These are phyloP conservation scores for Avahi laniger DNA, from an alignment of 2,797 vertebrate species.

Conservation along the genomic window DNA sequence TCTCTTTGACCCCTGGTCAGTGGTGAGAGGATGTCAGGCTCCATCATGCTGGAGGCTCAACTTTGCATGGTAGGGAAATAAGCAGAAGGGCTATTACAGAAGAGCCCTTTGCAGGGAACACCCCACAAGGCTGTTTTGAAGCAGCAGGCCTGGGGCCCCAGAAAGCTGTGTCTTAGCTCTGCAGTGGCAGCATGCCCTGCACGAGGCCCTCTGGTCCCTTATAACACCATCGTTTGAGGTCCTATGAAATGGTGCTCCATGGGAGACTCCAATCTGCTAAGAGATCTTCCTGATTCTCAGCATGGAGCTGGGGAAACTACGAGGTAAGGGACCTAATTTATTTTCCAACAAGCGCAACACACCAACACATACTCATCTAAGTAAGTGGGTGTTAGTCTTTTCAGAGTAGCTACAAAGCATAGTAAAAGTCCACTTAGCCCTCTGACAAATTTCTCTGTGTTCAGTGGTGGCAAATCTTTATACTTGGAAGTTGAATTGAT, in stretches of 20 bases:
- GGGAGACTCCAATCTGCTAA: no score
- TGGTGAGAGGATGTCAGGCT: background rate
- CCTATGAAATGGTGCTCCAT: fast-evolving
- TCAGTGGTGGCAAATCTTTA: background rate
- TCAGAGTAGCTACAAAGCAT: background rate
- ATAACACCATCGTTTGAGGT: background rate
- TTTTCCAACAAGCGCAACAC: background rate
- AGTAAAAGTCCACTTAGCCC: background rate
- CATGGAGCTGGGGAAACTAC: background rate
- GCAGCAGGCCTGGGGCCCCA: background rate
- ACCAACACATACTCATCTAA: background rate
- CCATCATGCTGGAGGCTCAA: background rate
- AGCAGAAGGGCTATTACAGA: background rate
- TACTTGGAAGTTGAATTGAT: background rate
- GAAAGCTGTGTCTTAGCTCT: background rate
- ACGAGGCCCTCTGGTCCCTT: background rate
- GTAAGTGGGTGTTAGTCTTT: background rate
- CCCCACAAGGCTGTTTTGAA: background rate
- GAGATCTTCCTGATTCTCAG: background rate
- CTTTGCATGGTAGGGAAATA: background rate
- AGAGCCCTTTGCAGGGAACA: background rate
- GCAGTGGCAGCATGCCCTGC: background rate
- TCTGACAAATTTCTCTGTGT: background rate
- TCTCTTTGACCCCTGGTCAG: background rate
- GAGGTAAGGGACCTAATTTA: background rate